phyloP scores from a whole-genome alignment of 92 coral and sea anemone genomes.

The Palythoa heliodiscus region DNA sequence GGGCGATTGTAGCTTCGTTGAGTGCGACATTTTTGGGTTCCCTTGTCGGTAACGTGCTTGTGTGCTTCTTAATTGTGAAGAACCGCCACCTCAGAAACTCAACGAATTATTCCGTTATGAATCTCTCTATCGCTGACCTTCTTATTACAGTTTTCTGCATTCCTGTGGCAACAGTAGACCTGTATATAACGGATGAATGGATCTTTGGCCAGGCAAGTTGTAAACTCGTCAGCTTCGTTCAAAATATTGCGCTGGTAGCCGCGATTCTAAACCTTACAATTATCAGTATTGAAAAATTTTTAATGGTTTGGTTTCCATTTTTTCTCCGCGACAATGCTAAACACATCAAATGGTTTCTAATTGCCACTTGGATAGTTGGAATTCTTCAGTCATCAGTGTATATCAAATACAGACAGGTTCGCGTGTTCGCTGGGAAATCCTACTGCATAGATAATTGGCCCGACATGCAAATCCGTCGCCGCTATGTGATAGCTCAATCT shows the following conservation, averaged over 20 bases:
- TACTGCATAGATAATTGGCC: conserved; percentile 71
- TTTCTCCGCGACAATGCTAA: conserved; percentile 69
- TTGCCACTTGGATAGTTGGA: conserved; percentile 66
- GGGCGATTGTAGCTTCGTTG: conserved; percentile 49
- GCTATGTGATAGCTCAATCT: conserved; percentile 55
- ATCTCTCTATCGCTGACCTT: conserved; percentile 72
- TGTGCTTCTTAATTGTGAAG: conserved; percentile 60
- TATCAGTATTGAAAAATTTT: conserved; percentile 77
- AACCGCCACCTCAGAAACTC: conserved; percentile 60
- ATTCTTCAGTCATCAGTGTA: conserved; percentile 57
- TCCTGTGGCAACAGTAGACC: conserved; percentile 59
- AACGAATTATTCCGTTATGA: conserved; percentile 78
- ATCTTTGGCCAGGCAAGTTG: conserved; percentile 60
- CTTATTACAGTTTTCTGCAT: conserved; percentile 72
- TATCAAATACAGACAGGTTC: conserved; percentile 42
- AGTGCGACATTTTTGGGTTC: conserved; percentile 55
- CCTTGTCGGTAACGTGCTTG: conserved; percentile 63
- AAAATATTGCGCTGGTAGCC: conserved; percentile 59
- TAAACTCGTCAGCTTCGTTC: conserved; percentile 63
- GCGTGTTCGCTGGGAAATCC: conserved; percentile 22
- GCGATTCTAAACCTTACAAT: conserved; percentile 61
- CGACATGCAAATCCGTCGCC: conserved; percentile 38
- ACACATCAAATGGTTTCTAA: conserved; percentile 66
- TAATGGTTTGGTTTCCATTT: conserved; percentile 76
- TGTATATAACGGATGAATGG: conserved; percentile 68